Evolutionary conservation across 2,888 invertebrate genomes (phyloP), one percentile per base, ranked within the genome.

Genomic region (Apantesis nais): DNA sequence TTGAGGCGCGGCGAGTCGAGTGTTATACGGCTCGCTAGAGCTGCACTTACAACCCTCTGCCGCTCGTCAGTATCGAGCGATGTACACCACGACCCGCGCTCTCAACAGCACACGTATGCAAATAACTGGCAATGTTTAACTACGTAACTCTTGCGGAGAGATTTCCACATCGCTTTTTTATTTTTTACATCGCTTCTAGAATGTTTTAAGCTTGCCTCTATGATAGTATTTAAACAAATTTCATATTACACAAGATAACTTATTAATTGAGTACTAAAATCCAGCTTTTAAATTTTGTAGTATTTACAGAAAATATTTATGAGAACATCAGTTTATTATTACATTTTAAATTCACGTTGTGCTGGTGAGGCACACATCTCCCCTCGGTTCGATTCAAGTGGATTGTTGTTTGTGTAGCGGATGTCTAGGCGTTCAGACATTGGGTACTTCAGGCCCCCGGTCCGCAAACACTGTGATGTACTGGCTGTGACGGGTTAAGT

Each of bases 1-100:
- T 88, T 83, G 64, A 62, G 70, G 58, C 55, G 69, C 68, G 65
- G 66, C 68, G 64, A 70, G 73, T 65, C 22, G 67, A 74, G 77
- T 71, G 74, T 78, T 71, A 66, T 62, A 31, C 37, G 63, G 72
- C 71, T 66, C 68, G 75, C 67, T 73, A 22, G 74, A 29, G 29
- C 71, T 75, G 83, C 85, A 83, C 85, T 85, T 72, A 79, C 73
- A 81, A 77, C 86, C 84, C 86, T 78, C 76, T 70, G 77, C 76
- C 71, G 76, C 71, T 80, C 71, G 72, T 72, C 77, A 79, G 79
- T 80, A 79, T 74, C 74, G 78, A 78, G 72, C 78, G 81, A 67
- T 81, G 84, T 78, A 81, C 77, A 75, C 78, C 71, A 62, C 76
- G 66, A 66, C 66, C 66, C 66, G 72, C 73, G 72, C 73, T 69